phyloP scores from a whole-genome alignment of 2,797 vertebrate genomes.

The Arrhamphus sclerolepis region DNA sequence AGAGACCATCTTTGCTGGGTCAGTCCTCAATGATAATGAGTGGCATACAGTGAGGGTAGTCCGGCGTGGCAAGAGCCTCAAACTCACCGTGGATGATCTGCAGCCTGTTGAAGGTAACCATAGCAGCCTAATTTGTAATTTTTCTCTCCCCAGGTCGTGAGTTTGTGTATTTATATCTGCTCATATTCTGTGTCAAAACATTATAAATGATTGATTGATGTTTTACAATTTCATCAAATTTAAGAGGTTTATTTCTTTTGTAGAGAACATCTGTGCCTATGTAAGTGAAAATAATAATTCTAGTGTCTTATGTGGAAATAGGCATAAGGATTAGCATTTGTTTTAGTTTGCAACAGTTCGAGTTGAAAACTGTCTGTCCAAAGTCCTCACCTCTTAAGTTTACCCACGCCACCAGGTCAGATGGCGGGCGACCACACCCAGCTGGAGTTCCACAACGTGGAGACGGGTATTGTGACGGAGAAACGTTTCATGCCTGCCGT shows the following conservation, averaged over 20 bases:
- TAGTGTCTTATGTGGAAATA: too few species aligned
- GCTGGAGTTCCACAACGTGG: slow-evolving; percentile 98
- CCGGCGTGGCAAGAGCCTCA: slow-evolving; percentile 95
- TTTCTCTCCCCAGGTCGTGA: slow-evolving; percentile 4
- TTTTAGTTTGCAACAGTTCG: slow-evolving; percentile 26
- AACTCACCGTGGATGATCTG: slow-evolving; percentile 96
- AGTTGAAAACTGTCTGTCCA: slow-evolving; percentile 27
- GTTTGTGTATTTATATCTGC: background rate
- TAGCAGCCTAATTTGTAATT: slow-evolving; percentile 11
- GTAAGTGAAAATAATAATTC: slow-evolving; percentile 26
- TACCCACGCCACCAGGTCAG: slow-evolving; percentile 86
- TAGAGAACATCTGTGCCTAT: slow-evolving; percentile 37
- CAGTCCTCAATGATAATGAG: slow-evolving; percentile 99
- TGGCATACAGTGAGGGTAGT: slow-evolving; percentile 99
- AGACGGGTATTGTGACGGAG: slow-evolving; percentile 98
- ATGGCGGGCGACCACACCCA: slow-evolving; percentile 98
- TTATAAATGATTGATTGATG: background rate
- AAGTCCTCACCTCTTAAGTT: slow-evolving; percentile 63
- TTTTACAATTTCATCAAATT: slow-evolving; percentile 8
- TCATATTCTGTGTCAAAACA: slow-evolving; percentile 1
- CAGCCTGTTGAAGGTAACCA: slow-evolving; percentile 95
- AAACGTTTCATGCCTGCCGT: slow-evolving; percentile 94
- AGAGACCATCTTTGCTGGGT: slow-evolving; percentile 99
- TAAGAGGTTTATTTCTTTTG: slow-evolving; percentile 19
- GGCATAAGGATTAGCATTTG: background rate